These are phyloP conservation scores for Nephrotoma flavescens DNA, from an alignment of 2,888 invertebrate species.

Conservation along the genomic window DNA sequence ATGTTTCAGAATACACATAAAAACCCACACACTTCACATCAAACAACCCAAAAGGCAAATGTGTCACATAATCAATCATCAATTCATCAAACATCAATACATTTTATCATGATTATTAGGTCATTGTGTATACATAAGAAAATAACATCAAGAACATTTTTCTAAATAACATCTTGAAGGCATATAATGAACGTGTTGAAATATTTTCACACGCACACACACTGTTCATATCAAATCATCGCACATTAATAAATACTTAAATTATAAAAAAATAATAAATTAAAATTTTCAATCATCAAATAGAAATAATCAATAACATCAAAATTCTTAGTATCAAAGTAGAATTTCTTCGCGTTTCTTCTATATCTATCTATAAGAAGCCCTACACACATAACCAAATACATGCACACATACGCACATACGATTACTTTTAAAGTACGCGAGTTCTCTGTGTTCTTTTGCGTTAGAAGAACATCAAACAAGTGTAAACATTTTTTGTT, in stretches of 20 bases:
- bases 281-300: neutral
- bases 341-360: neutral
- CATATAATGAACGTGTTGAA: neutral
- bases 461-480: neutral
- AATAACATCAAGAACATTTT: neutral
- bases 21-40: too few species aligned
- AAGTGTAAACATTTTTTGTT: neutral
- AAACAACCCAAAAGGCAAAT: too few species aligned
- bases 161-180: neutral
- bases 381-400: neutral
- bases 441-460: neutral
- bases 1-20: too few species aligned
- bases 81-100: neutral
- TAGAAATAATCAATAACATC: neutral
- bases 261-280: neutral
- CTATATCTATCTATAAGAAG: neutral
- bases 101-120: neutral
- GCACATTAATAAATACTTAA: neutral
- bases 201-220: neutral
- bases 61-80: neutral
- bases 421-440: neutral
- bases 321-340: neutral
- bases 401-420: neutral
- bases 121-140: neutral
- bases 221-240: neutral